Evolutionary conservation across 2,113 vertebrate genomes (phyloP).

Genomic region (Motacilla tschutschensis): DNA sequence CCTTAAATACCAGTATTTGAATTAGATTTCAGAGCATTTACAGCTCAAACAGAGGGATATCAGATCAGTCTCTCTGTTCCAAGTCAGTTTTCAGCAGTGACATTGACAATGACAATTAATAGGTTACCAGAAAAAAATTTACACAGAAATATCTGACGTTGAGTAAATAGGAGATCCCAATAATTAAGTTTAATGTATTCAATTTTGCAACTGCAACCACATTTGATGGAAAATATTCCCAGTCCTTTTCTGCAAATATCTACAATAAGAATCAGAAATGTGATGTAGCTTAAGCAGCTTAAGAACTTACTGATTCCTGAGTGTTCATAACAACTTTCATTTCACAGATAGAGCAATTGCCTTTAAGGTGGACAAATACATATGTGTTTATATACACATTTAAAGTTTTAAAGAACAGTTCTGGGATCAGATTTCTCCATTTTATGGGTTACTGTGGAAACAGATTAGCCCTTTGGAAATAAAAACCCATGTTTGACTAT

Average conservation of each 20-base stretch:
- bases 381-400: slow-evolving; percentile 18
- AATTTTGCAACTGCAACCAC: neutral
- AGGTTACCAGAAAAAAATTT: neutral
- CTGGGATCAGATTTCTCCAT: slow-evolving; percentile 70
- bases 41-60: neutral
- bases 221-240: neutral
- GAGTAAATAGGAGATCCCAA: neutral
- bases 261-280: slow-evolving; percentile 27
- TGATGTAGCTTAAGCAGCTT: neutral
- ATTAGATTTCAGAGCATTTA: neutral
- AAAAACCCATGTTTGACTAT: slow-evolving; percentile 53
- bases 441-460: slow-evolving; percentile 74
- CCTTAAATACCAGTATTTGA: neutral
- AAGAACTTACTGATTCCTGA: slow-evolving; percentile 9
- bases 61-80: neutral
- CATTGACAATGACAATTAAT: neutral
- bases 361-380: slow-evolving; percentile 28
- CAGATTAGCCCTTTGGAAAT: slow-evolving; percentile 67
- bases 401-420: slow-evolving; percentile 48
- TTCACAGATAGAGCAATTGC: neutral
- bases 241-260: slow-evolving; percentile 16
- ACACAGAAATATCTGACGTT: neutral
- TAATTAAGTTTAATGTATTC: neutral
- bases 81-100: neutral
- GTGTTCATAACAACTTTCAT: neutral